Evolutionary conservation across 2,113 vertebrate genomes (phyloP).

Genomic region (Varanus salvator): DNA sequence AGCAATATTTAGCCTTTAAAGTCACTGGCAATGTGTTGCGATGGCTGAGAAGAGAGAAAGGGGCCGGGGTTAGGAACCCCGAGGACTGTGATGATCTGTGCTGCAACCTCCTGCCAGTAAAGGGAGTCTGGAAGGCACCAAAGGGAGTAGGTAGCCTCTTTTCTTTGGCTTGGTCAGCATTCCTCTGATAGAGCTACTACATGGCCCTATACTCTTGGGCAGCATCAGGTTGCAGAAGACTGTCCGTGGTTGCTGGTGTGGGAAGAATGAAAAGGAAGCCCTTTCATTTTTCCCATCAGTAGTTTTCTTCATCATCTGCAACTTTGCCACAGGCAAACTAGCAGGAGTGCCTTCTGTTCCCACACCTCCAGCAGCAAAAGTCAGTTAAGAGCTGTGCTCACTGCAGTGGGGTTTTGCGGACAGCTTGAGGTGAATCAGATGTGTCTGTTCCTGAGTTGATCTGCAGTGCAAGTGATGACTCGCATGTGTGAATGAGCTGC

Average conservation of each 20-base stretch:
- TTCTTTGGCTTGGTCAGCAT: neutral
- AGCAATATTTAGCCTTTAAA: neutral
- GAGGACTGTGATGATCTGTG: neutral
- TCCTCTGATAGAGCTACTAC: neutral
- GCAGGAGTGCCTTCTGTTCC: neutral
- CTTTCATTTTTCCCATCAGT: neutral
- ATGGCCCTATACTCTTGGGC: neutral
- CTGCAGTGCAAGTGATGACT: neutral
- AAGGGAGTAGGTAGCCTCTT: neutral
- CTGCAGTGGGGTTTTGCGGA: neutral
- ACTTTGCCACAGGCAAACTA: neutral
- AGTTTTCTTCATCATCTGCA: neutral
- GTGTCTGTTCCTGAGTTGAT: neutral
- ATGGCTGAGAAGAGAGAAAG: neutral
- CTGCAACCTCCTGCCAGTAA: neutral
- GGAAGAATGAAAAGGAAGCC: neutral
- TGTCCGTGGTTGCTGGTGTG: neutral
- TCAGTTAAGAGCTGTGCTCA: neutral
- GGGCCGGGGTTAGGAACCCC: neutral
- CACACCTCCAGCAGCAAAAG: neutral
- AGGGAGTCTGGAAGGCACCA: neutral
- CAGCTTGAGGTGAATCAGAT: neutral
- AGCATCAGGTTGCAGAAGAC: neutral
- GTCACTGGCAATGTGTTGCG: neutral
- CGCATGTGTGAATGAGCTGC: neutral